Conservation (phyloP, 2,888 invertebrate species). For the Mactromeris polynyma region DNA sequence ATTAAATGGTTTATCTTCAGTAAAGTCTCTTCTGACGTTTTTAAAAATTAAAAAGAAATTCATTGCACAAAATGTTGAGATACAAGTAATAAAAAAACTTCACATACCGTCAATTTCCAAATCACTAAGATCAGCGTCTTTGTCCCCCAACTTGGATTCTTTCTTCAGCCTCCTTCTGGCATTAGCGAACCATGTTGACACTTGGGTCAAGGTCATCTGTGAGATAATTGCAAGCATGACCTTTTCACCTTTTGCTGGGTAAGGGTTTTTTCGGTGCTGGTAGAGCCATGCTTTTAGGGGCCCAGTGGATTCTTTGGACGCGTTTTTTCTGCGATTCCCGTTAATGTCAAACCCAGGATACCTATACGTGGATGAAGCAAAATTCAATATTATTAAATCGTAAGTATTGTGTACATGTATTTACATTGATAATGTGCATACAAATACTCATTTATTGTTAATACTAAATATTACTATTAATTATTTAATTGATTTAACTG, state of each 20-base stretch:
- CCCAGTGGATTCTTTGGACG: constrained; percentile 98
- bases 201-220: constrained; percentile 96
- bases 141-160: constrained; percentile 97
- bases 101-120: constrained; percentile 40
- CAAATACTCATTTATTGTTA: no score
- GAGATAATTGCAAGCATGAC: constrained; percentile 98
- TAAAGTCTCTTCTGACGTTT: no score
- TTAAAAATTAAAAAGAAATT: background rate
- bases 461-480: no score
- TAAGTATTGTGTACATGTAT: no score
- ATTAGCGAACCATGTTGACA: constrained; percentile 99
- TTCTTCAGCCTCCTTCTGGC: constrained; percentile 97
- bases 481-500: no score
- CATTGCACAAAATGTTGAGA: background rate
- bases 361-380: constrained; percentile 50
- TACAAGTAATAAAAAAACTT: background rate
- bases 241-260: constrained; percentile 98
- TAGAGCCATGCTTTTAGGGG: constrained; percentile 98
- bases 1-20: no score
- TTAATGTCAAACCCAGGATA: constrained; percentile 91
- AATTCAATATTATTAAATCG: background rate
- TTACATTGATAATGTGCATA: no score
- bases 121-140: constrained; percentile 80
- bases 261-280: constrained; percentile 98
- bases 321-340: constrained; percentile 95